Evolutionary conservation across 2,888 invertebrate genomes (phyloP), one percentile per base, ranked within the genome.

Genomic region (Agriopis marginaria): DNA sequence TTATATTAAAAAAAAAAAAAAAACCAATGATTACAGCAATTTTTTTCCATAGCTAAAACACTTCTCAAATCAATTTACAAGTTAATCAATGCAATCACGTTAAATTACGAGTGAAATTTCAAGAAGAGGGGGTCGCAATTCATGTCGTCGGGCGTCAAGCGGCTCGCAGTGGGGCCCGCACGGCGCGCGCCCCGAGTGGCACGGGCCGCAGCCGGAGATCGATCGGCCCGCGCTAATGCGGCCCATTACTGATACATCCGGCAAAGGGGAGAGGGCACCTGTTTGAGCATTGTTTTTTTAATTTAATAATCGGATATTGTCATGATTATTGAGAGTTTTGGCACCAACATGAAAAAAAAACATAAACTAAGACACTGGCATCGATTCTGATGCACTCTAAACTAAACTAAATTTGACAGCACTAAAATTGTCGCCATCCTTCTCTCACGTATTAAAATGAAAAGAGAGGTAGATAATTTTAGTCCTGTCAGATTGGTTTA

Each of bases 231-330:
- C 70, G 63, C 61, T 76, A 73, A 76, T 76, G 73, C 71, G 69
- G 60, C 73, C 73, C 72, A 73, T 72, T 75, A 72, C 70, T 63
- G 71, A 65, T 74, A 71, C 66, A 73, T 76, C 74, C 70, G 71
- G 70, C 23, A 67, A 55, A 59, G 63, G 69, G 47, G 56, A 64
- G 42, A 55, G 58, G 40, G 51, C 68, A 68, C 68, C 68, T 64
- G 71, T 68, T 67, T 53, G 59, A 54, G 39, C 49, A 50, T 68
- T 68, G 65, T 66, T 65, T 65, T 23, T 66, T 55, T 63, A 68
- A 68, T 68, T 68, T 55, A 63, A 60, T 66, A 68, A 72, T 68
- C 44, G 56, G 32, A 49, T 32, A 32, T 56, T 66, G 70, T 63
- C 56, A 64, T 55, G 53, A 42, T 54, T 53, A 53, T 51, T 42